These are phyloP conservation scores for Dufourea novaeangliae DNA, from an alignment of 1,140 invertebrate species.

Conservation along the genomic window DNA sequence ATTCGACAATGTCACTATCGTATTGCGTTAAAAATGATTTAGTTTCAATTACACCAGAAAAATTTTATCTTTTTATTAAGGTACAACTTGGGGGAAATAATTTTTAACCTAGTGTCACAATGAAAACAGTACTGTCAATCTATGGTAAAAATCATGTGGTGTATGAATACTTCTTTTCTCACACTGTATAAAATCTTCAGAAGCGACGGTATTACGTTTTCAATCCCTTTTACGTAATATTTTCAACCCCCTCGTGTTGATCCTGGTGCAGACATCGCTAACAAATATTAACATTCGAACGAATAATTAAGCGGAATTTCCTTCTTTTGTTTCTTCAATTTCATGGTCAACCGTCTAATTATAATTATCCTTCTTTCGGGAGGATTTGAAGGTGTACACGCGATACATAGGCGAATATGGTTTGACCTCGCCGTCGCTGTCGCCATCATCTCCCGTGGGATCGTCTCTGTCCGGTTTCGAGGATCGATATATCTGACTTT, in stretches of 20 bases:
- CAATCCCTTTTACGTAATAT: neutral
- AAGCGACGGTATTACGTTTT: neutral
- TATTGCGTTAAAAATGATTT: too few species aligned
- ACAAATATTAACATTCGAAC: constrained; percentile 29
- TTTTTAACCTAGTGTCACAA: too few species aligned
- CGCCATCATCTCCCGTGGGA: constrained; percentile 70
- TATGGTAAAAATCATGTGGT: neutral
- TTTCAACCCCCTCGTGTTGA: constrained; percentile 4
- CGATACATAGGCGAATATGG: constrained; percentile 73
- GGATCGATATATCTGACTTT: constrained; percentile 72
- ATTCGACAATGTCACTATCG: too few species aligned
- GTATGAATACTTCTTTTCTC: neutral
- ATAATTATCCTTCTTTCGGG: constrained; percentile 21
- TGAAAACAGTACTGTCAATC: too few species aligned
- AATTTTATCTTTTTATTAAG: too few species aligned
- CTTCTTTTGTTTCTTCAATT: neutral
- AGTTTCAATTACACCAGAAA: too few species aligned
- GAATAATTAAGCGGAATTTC: constrained; percentile 41
- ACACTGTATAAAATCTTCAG: neutral
- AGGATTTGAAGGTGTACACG: constrained; percentile 68
- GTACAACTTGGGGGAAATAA: too few species aligned
- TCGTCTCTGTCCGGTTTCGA: constrained; percentile 74
- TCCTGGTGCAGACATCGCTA: constrained; percentile 34
- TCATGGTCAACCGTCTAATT: neutral
- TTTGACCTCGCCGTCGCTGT: constrained; percentile 62